Percentiles rank a stretch among this genome's conserved stretches.
Conservation (phyloP, 1,140 invertebrate species). For the Paraescarpia echinospica region DNA sequence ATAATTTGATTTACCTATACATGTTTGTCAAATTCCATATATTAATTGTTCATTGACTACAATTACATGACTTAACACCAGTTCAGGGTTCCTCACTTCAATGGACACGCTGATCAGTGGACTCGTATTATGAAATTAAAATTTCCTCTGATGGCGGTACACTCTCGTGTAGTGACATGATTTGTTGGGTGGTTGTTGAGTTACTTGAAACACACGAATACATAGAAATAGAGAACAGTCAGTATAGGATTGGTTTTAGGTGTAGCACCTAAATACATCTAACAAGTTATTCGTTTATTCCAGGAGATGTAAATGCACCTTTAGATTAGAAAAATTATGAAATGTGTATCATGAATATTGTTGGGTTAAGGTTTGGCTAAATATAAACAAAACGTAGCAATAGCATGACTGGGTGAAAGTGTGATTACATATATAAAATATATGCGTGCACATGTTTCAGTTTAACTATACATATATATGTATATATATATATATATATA, state of each 20-base stretch:
- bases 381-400: too few species aligned
- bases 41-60: neutral
- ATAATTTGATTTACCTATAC: neutral
- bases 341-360: too few species aligned
- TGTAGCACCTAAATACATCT: neutral
- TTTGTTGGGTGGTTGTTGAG: neutral
- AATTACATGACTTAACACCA: neutral
- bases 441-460: neutral
- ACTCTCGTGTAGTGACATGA: neutral
- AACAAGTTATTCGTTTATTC: neutral
- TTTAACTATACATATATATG: neutral
- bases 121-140: neutral
- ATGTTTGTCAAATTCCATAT: neutral
- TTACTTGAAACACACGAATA: too few species aligned
- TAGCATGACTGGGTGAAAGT: too few species aligned
- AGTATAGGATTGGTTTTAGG: neutral
- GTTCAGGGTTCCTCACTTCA: neutral
- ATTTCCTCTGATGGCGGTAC: neutral
- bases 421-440: neutral
- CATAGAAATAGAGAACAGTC: neutral
- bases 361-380: too few species aligned
- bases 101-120: neutral
- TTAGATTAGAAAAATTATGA: too few species aligned
- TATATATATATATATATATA: too few species aligned
- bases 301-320: neutral